phyloP scores from a whole-genome alignment of 2,113 vertebrate genomes.

The Chiloscyllium plagiosum region DNA sequence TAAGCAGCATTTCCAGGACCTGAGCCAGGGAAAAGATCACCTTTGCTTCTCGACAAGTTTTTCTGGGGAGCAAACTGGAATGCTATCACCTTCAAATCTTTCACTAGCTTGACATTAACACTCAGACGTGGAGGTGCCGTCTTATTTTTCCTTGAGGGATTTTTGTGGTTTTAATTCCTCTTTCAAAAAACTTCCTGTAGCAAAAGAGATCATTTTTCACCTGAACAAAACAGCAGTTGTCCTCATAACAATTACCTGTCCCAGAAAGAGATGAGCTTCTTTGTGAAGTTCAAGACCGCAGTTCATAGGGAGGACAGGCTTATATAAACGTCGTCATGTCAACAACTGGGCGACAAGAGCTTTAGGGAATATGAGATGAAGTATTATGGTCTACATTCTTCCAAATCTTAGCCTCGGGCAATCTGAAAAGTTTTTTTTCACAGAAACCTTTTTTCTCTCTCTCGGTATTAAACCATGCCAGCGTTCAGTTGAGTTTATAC shows the following conservation, averaged over 20 bases:
- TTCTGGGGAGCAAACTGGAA: neutral
- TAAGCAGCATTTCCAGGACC: neutral
- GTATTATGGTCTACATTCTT: constrained; percentile 49
- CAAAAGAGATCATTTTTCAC: constrained; percentile 51
- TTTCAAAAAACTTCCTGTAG: constrained; percentile 52
- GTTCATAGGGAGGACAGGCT: constrained; percentile 63
- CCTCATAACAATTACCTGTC: constrained; percentile 52
- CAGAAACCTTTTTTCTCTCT: neutral
- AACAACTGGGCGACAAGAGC: constrained; percentile 48
- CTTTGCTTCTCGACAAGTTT: neutral
- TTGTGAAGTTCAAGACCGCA: constrained; percentile 49
- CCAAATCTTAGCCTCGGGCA: constrained; percentile 39
- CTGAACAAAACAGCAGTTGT: constrained; percentile 46
- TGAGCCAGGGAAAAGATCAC: neutral
- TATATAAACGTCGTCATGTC: constrained; percentile 55
- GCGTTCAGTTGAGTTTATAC: neutral
- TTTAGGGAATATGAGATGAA: constrained; percentile 39
- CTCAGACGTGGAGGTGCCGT: constrained; percentile 48
- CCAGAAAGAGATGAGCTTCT: constrained; percentile 52
- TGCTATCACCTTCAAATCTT: constrained; percentile 4
- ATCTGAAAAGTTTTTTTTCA: constrained; percentile 38
- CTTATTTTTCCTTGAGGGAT: constrained; percentile 39
- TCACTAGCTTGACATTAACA: constrained; percentile 39
- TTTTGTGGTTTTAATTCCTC: constrained; percentile 47
- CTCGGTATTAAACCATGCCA: neutral